Conservation (phyloP, 2,797 vertebrate species). For the Linurgus olivaceus region DNA sequence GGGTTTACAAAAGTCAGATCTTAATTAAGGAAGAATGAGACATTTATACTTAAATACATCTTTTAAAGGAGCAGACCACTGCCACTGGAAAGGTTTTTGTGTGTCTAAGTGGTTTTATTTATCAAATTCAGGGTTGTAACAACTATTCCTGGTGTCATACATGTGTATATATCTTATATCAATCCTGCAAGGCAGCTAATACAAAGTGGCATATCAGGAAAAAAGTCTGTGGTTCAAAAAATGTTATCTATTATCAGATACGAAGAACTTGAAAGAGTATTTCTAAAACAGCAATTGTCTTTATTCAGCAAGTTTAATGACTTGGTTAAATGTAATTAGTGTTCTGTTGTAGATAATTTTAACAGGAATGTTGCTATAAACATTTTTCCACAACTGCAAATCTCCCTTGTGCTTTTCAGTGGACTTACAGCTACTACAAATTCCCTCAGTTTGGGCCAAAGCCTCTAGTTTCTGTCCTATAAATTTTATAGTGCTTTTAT, state of each 20-base stretch:
- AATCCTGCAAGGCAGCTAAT: not conserved
- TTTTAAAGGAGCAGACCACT: not conserved
- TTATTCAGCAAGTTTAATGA: not conserved
- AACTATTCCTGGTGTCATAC: not conserved
- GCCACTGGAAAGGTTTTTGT: not conserved
- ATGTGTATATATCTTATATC: not conserved
- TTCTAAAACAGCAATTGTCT: not conserved
- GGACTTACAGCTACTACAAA: not conserved
- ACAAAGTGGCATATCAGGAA: not conserved
- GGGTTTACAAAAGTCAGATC: not conserved
- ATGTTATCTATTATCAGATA: not conserved
- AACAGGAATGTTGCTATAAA: not conserved
- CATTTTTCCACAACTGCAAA: not conserved
- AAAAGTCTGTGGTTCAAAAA: not conserved
- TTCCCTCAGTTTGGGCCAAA: not conserved
- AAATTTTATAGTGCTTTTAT: not conserved
- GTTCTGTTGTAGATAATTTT: not conserved
- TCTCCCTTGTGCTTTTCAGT: not conserved
- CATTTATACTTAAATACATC: not conserved
- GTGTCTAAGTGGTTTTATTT: not conserved
- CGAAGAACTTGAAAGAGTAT: not conserved
- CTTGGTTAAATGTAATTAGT: not conserved
- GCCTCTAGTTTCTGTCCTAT: not conserved
- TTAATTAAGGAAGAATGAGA: not conserved
- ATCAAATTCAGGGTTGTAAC: not conserved